Percentiles rank a stretch among this genome's conserved stretches.
Evolutionary conservation across 2,113 vertebrate genomes (phyloP).

Genomic region (Malurus elegans): DNA sequence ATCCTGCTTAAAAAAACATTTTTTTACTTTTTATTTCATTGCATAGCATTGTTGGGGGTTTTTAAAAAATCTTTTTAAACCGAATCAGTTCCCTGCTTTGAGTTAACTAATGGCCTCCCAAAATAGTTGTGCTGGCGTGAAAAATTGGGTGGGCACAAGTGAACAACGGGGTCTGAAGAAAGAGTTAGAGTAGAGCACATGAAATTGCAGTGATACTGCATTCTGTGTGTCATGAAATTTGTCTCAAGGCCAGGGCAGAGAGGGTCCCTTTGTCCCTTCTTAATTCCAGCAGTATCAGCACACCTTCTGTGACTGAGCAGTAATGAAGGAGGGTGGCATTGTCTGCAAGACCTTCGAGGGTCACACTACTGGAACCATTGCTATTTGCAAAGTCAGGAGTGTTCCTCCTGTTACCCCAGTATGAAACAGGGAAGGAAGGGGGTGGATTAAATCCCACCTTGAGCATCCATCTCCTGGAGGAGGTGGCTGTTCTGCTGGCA

Average conservation of each 20-base stretch:
- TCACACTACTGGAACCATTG: not conserved
- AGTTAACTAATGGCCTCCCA: not conserved
- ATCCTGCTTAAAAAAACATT: conserved; percentile 28
- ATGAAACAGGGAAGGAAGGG: not conserved
- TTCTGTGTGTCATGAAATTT: not conserved
- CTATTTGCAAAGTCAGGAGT: not conserved
- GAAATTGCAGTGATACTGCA: not conserved
- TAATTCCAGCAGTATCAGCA: not conserved
- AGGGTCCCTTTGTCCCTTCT: not conserved
- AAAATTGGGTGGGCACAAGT: not conserved
- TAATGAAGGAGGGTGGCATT: not conserved
- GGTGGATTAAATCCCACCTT: not conserved
- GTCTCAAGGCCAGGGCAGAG: not conserved
- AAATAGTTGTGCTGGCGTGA: not conserved
- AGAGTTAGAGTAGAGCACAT: not conserved
- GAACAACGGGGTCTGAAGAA: not conserved
- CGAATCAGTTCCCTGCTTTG: not conserved
- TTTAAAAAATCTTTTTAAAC: not conserved
- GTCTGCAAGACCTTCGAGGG: not conserved
- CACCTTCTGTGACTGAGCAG: not conserved
- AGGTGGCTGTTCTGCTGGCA: not conserved
- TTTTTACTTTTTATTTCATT: conserved; percentile 20
- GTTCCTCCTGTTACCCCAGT: not conserved
- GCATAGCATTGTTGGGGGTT: not conserved
- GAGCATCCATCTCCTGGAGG: not conserved